Conservation (phyloP, 2,888 invertebrate species). For the Stenolophus ochropezus region DNA sequence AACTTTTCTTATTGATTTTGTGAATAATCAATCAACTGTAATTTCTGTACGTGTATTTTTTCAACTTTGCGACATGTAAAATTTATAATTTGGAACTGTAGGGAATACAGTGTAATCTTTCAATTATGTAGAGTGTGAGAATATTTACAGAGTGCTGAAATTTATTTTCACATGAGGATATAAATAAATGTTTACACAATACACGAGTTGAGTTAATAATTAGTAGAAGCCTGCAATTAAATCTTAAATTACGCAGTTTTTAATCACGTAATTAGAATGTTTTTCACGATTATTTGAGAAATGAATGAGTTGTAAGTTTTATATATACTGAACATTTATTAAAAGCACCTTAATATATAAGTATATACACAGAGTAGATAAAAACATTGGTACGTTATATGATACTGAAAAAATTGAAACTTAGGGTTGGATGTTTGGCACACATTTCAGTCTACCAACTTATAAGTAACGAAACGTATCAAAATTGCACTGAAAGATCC, state of each 20-base stretch:
- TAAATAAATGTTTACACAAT: constrained; percentile 33
- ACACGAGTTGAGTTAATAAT: neutral
- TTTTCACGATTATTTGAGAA: neutral
- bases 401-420: constrained; percentile 46
- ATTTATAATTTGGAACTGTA: neutral
- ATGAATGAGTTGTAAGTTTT: neutral
- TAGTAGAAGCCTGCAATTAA: constrained; percentile 1
- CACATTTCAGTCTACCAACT: constrained; percentile 59
- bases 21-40: neutral
- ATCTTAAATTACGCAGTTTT: constrained; percentile 17
- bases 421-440: constrained; percentile 42
- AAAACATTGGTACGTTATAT: constrained; percentile 45
- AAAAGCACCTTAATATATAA: constrained; percentile 51
- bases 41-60: neutral
- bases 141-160: constrained; percentile 4
- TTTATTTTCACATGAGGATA: constrained; percentile 24
- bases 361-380: constrained; percentile 49
- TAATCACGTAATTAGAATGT: neutral
- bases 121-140: constrained; percentile 21
- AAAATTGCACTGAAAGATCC: constrained; percentile 50
- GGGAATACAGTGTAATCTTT: neutral
- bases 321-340: constrained; percentile 47
- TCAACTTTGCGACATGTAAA: neutral
- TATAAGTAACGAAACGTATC: constrained; percentile 43
- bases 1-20: constrained; percentile 23